Conservation (phyloP, 2,113 vertebrate species). For the Trachemys scripta region DNA sequence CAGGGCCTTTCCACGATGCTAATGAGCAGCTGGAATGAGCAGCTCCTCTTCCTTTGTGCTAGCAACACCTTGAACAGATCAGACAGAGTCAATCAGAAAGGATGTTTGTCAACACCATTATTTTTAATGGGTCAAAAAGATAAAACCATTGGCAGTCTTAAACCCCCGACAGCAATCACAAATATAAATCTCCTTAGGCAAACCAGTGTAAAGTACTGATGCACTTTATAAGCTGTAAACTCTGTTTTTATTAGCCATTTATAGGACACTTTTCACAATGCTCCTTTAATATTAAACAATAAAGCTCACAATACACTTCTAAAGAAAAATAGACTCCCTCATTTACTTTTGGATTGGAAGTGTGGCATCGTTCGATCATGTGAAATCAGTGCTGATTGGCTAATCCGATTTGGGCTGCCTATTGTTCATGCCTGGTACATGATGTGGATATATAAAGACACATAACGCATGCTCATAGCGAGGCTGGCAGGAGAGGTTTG, state of each 20-base stretch:
- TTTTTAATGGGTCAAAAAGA: constrained; percentile 36
- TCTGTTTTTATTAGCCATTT: constrained; percentile 83
- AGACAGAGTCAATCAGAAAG: neutral
- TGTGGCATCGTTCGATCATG: constrained; percentile 15
- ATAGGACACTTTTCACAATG: constrained; percentile 79
- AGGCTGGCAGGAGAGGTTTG: neutral
- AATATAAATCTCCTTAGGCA: constrained; percentile 74
- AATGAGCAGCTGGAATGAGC: neutral
- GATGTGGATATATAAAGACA: neutral
- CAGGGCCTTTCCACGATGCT: neutral
- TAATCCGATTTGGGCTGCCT: constrained; percentile 22
- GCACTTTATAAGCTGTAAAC: constrained; percentile 82
- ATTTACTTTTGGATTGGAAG: constrained; percentile 67
- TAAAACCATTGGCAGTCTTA: neutral
- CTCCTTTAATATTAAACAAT: constrained; percentile 82
- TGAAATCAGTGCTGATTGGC: constrained; percentile 51
- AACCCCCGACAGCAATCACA: constrained; percentile 53
- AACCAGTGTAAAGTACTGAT: constrained; percentile 68
- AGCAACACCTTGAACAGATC: neutral
- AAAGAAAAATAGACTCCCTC: constrained; percentile 72
- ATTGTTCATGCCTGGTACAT: neutral
- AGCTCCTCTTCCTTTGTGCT: neutral
- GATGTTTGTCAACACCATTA: constrained; percentile 11
- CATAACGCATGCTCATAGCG: neutral
- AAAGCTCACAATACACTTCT: constrained; percentile 78